These are phyloP conservation scores for Epinotia demarniana DNA, from an alignment of 2,888 invertebrate species.

Conservation along the genomic window DNA sequence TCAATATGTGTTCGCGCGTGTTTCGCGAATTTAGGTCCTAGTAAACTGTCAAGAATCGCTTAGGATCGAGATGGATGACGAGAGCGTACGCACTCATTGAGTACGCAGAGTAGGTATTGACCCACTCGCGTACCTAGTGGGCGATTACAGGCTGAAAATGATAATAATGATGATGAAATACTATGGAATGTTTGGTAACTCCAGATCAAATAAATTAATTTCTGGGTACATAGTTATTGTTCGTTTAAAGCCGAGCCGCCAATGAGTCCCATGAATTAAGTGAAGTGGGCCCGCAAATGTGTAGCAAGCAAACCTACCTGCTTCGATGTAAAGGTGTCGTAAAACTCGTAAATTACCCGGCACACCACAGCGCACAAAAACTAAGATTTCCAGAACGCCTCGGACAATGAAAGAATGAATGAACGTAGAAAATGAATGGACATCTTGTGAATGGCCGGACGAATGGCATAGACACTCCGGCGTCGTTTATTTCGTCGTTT, in stretches of 20 bases:
- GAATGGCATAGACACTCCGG: constrained; percentile 61
- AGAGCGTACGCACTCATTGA: too few species aligned
- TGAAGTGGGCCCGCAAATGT: constrained; percentile 23
- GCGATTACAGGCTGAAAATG: too few species aligned
- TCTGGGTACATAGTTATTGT: too few species aligned
- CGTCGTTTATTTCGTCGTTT: constrained; percentile 64
- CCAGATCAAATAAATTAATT: too few species aligned
- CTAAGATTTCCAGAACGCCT: constrained; percentile 45
- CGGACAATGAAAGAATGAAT: constrained; percentile 51
- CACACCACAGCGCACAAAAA: constrained; percentile 57
- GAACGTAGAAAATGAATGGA: constrained; percentile 55
- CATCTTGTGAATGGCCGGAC: constrained; percentile 40
- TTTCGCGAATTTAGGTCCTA: too few species aligned
- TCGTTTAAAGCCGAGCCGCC: constrained; percentile 9
- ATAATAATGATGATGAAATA: too few species aligned
- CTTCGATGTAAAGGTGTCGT: constrained; percentile 48
- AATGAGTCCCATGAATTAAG: constrained; percentile 24
- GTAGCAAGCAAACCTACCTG: constrained; percentile 34
- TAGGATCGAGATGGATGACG: too few species aligned
- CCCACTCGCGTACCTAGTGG: too few species aligned
- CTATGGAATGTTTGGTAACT: too few species aligned
- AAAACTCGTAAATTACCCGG: constrained; percentile 64
- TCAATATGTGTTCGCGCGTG: too few species aligned
- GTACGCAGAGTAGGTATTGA: too few species aligned
- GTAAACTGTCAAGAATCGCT: too few species aligned